phyloP scores from a whole-genome alignment of 1,140 invertebrate species.

The Physella acuta region DNA sequence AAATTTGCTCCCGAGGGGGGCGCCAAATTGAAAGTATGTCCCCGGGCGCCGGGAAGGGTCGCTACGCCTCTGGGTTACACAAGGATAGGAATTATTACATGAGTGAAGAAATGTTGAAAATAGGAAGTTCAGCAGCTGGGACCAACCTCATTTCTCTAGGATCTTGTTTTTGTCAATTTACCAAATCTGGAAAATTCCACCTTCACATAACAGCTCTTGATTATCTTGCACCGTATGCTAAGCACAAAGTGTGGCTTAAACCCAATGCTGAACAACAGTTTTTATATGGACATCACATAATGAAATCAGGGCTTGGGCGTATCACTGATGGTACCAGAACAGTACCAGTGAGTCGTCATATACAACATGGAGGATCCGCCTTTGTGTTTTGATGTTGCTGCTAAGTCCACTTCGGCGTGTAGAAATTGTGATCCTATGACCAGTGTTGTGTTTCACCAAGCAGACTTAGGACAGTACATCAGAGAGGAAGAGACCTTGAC shows the following conservation, averaged over 20 bases:
- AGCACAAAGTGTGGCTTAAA: conserved; percentile 97
- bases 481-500: conserved; percentile 82
- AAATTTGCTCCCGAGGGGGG: too few species aligned
- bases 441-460: conserved; percentile 92
- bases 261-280: conserved; percentile 95
- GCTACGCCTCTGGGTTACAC: too few species aligned
- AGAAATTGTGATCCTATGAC: conserved; percentile 88
- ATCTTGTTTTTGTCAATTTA: conserved; percentile 98
- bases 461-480: conserved; percentile 97
- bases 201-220: conserved; percentile 95
- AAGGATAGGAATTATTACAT: too few species aligned
- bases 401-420: conserved; percentile 89
- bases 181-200: conserved; percentile 91
- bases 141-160: conserved; percentile 86
- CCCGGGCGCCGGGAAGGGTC: too few species aligned
- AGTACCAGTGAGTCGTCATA: conserved; percentile 92
- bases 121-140: conserved; percentile 70
- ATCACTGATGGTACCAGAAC: conserved; percentile 93
- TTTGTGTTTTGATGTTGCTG: conserved; percentile 92
- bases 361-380: conserved; percentile 94
- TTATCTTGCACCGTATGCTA: conserved; percentile 96
- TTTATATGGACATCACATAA: conserved; percentile 93
- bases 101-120: conserved; percentile 63
- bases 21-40: too few species aligned
- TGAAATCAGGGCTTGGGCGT: conserved; percentile 89